Evolutionary conservation across 23 tunicate species (phyloP).

Genomic region (Halocynthia roretzi): DNA sequence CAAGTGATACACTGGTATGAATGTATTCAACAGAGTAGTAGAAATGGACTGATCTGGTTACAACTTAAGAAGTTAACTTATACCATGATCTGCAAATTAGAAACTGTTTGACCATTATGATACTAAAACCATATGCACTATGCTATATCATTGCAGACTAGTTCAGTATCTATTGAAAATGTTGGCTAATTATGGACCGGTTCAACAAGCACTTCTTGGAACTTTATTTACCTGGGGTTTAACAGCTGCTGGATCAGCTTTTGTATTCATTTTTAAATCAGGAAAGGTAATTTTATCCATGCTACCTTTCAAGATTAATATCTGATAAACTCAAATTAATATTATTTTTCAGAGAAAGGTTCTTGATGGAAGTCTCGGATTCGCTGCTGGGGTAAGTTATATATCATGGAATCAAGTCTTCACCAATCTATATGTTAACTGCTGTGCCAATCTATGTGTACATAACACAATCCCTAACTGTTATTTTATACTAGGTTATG

Average conservation of each 20-base stretch:
- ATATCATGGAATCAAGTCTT: no score
- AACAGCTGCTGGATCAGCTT: slow-evolving; percentile 72
- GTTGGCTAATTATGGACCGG: slow-evolving; percentile 52
- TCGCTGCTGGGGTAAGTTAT: slow-evolving; percentile 77
- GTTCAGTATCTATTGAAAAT: not conserved
- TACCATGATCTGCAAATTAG: no score
- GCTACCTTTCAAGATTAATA: not conserved
- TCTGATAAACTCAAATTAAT: not conserved
- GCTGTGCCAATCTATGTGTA: no score
- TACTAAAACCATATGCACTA: no score
- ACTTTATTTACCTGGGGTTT: slow-evolving; percentile 91
- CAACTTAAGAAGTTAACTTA: no score
- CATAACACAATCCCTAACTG: no score
- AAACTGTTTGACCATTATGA: no score
- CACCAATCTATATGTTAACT: no score
- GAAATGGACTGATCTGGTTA: no score
- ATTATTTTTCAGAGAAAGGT: slow-evolving; percentile 38
- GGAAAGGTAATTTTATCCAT: slow-evolving; percentile 18
- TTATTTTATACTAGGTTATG: slow-evolving; percentile 35
- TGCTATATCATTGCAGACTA: no score
- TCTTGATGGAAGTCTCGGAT: slow-evolving; percentile 89
- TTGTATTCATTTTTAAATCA: slow-evolving; percentile 73
- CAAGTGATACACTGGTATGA: no score
- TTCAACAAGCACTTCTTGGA: slow-evolving; percentile 74
- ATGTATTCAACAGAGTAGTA: no score